Evolutionary conservation across 2,113 vertebrate species (phyloP).

Genomic region (Megaleporinus macrocephalus): DNA sequence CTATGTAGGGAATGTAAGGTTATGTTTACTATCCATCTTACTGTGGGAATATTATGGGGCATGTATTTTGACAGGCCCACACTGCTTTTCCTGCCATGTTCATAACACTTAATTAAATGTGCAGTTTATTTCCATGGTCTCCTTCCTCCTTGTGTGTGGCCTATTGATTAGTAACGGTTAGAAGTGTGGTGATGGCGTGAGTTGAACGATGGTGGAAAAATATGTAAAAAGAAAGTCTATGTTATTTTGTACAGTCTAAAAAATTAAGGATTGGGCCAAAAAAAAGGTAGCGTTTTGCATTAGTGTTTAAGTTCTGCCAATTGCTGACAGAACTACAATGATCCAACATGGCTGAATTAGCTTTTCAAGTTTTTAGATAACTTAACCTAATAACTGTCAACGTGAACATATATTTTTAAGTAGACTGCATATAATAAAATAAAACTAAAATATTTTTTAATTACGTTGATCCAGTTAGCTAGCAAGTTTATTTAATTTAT

Average conservation of each 20-base stretch:
- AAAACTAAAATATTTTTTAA: too few relatives aligned
- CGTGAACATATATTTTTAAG: too few relatives aligned
- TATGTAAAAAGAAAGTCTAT: not conserved
- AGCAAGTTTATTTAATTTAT: too few relatives aligned
- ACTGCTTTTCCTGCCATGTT: conserved; percentile 40
- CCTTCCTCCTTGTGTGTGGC: conserved; percentile 24
- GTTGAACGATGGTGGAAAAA: not conserved
- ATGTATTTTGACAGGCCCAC: conserved; percentile 44
- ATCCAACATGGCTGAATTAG: too few relatives aligned
- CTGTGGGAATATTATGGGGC: conserved; percentile 43
- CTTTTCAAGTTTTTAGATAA: too few relatives aligned
- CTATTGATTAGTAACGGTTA: conserved; percentile 44
- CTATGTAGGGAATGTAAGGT: not conserved
- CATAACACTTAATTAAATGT: conserved; percentile 56
- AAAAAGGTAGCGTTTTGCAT: too few relatives aligned
- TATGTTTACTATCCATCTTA: conserved; percentile 18
- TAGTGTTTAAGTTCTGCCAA: too few relatives aligned
- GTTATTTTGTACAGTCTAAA: not conserved
- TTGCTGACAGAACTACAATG: too few relatives aligned
- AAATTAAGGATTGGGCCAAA: too few relatives aligned
- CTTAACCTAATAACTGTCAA: too few relatives aligned
- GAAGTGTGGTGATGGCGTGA: conserved; percentile 14
- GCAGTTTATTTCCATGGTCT: conserved; percentile 21
- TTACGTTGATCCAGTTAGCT: too few relatives aligned
- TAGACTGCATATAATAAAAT: too few relatives aligned